Conservation (phyloP, 1,140 invertebrate genomes). For the Arion vulgaris region DNA sequence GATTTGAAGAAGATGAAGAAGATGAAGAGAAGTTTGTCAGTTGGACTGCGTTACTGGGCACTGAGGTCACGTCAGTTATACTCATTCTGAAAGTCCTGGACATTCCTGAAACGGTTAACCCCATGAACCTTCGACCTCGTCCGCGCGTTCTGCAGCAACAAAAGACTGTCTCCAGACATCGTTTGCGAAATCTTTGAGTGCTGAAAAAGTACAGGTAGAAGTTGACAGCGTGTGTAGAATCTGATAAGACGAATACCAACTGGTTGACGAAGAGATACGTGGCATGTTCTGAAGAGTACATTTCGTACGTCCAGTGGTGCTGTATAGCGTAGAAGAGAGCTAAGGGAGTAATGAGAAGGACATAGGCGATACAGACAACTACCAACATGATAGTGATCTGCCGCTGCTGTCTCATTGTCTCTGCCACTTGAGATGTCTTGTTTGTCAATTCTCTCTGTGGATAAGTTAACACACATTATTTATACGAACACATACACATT, state of each 20-base stretch:
- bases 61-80: constrained; percentile 26
- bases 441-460: constrained; percentile 28
- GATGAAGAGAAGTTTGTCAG: constrained; percentile 9
- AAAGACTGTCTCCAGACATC: constrained; percentile 52
- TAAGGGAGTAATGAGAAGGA: constrained; percentile 57
- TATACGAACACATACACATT: too few relatives aligned
- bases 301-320: constrained; percentile 36
- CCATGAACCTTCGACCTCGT: constrained; percentile 1
- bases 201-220: constrained; percentile 64
- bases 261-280: constrained; percentile 41
- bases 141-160: constrained; percentile 36
- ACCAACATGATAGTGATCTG: constrained; percentile 64
- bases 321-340: constrained; percentile 57
- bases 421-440: constrained; percentile 40
- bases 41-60: constrained; percentile 10
- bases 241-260: constrained; percentile 54
- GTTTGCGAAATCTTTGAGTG: constrained; percentile 56
- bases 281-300: constrained; percentile 2
- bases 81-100: constrained; percentile 31
- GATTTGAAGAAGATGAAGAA: constrained; percentile 4
- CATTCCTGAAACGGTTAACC: constrained; percentile 20
- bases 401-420: constrained; percentile 52
- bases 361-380: constrained; percentile 53
- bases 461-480: too few relatives aligned
- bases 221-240: constrained; percentile 60